These are phyloP conservation scores for Antheraea pernyi DNA, from an alignment of 1,140 invertebrate genomes.

Conservation along the genomic window DNA sequence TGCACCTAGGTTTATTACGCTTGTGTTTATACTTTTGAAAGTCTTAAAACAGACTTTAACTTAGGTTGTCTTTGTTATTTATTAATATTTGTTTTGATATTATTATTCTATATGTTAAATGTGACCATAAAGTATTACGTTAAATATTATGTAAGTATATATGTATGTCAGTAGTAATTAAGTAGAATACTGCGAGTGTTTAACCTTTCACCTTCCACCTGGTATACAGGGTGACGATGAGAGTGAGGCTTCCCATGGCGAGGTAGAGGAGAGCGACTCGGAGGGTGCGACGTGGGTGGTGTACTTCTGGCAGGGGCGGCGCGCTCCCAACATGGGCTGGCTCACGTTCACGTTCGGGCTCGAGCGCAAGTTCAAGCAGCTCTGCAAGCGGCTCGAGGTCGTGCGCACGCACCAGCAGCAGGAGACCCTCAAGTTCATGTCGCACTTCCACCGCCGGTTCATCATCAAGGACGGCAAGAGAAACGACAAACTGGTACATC, in stretches of 20 bases:
- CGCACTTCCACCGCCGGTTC: constrained; percentile 98
- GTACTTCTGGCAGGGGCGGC: constrained; percentile 98
- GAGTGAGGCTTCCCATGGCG: constrained; percentile 30
- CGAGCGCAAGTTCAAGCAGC: constrained; percentile 97
- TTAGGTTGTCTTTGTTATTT: too few relatives aligned
- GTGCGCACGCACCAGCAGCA: constrained; percentile 99
- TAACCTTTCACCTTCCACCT: too few relatives aligned
- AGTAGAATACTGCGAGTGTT: too few relatives aligned
- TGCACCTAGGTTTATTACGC: too few relatives aligned
- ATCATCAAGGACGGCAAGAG: constrained; percentile 96
- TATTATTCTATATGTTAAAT: too few relatives aligned
- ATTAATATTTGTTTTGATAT: too few relatives aligned
- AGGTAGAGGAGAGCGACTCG: constrained; percentile 83
- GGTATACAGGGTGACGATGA: too few relatives aligned
- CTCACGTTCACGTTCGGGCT: constrained; percentile 99
- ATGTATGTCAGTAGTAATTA: too few relatives aligned
- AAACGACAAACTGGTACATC: constrained; percentile 79
- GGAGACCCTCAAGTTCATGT: constrained; percentile 99
- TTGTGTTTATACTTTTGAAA: too few relatives aligned
- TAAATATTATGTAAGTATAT: too few relatives aligned
- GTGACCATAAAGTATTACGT: too few relatives aligned
- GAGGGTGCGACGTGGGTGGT: constrained; percentile 95
- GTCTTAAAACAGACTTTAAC: too few relatives aligned
- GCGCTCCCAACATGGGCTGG: constrained; percentile 99
- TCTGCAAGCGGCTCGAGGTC: constrained; percentile 97